Conservation (phyloP, 2,888 invertebrate genomes). For the Azorinus chamasolen region DNA sequence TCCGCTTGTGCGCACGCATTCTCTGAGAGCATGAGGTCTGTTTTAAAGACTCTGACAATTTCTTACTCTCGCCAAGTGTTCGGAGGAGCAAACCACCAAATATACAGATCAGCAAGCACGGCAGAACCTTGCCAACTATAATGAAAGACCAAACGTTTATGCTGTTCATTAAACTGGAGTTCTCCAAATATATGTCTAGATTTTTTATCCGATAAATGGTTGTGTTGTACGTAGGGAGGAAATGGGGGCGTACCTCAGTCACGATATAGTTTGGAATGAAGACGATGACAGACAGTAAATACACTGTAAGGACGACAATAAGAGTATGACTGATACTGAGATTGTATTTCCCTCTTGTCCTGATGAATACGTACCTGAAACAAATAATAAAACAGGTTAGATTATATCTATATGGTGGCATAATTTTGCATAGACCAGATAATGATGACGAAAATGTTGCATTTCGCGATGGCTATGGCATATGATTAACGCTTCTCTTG, state of each 20-base stretch:
- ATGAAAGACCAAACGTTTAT: slow-evolving; percentile 96
- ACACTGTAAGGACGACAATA: slow-evolving; percentile 89
- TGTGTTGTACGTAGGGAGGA: slow-evolving; percentile 28
- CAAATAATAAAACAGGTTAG: background rate
- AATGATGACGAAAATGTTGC: no score
- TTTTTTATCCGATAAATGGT: slow-evolving; percentile 68
- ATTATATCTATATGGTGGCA: no score
- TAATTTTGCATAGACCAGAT: no score
- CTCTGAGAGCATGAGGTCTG: slow-evolving; percentile 67
- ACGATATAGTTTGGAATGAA: slow-evolving; percentile 80
- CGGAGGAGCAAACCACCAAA: slow-evolving; percentile 86
- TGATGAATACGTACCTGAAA: slow-evolving; percentile 67
- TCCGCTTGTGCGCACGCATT: slow-evolving; percentile 89
- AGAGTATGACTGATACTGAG: slow-evolving; percentile 46
- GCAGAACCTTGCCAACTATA: slow-evolving; percentile 96
- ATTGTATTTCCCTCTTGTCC: slow-evolving; percentile 63
- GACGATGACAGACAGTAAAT: slow-evolving; percentile 70
- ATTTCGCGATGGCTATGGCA: no score
- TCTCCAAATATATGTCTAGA: slow-evolving; percentile 47
- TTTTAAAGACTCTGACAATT: slow-evolving; percentile 71
- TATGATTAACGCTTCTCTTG: no score
- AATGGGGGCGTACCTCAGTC: slow-evolving; percentile 56
- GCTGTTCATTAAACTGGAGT: slow-evolving; percentile 44
- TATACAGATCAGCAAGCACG: slow-evolving; percentile 94
- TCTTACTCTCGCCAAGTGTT: slow-evolving; percentile 83